These are phyloP conservation scores for Glaucopsyche alexis DNA, from an alignment of 2,888 invertebrate genomes.

Conservation along the genomic window DNA sequence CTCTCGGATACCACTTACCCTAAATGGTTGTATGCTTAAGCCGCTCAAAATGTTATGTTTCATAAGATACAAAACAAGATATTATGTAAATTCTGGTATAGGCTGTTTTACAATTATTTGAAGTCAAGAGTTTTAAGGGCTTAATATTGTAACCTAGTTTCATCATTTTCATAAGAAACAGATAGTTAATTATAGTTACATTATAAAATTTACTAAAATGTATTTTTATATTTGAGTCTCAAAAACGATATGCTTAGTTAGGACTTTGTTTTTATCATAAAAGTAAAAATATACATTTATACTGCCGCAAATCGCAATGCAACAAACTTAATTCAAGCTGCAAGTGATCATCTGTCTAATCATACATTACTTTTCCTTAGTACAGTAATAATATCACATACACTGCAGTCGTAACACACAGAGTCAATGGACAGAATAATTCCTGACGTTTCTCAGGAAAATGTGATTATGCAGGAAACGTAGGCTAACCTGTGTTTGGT, in stretches of 20 bases:
- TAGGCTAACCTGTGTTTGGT: conserved; percentile 45
- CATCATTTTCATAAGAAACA: neutral
- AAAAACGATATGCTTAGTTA: no score
- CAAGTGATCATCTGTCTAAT: neutral
- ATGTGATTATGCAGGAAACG: conserved; percentile 60
- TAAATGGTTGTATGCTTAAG: neutral
- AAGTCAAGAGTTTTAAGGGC: neutral
- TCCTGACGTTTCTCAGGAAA: conserved; percentile 42
- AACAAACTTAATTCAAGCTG: neutral
- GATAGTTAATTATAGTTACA: no score
- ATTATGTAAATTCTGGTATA: neutral
- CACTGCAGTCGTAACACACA: conserved; percentile 1
- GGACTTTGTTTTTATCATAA: neutral
- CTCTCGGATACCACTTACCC: neutral
- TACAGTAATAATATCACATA: conserved; percentile 2
- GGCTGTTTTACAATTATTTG: neutral
- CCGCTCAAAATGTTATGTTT: neutral
- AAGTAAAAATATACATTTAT: neutral
- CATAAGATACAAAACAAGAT: neutral
- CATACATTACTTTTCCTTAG: neutral
- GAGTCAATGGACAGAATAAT: conserved; percentile 37
- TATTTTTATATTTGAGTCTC: no score
- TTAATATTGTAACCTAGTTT: neutral
- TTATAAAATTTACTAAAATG: no score
- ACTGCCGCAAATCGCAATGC: neutral